Base-by-base conservation (phyloP, 2,797 vertebrate species). In the Sphaeramia orbicularis region DNA sequence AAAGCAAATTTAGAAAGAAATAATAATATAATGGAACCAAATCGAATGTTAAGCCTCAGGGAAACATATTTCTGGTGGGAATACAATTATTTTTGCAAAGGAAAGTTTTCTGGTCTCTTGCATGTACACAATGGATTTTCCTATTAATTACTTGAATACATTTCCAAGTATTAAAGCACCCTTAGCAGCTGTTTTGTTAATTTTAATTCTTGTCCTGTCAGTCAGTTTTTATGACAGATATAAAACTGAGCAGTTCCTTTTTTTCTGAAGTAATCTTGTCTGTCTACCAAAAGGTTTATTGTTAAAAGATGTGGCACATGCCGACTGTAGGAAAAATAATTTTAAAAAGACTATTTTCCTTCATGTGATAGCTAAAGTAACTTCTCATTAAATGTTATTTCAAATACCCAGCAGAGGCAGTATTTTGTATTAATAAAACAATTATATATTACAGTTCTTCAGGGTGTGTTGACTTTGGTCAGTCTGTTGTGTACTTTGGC, bases 381-480 rank as follows among this genome's bases (percentile, higher is more conserved):
- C 57, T 56, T 60, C 57, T 65, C 27, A 71, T 76, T 38, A 50
- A 27, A 50, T 48, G 8, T 50, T 67, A 59, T 67, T 74, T 53
- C 10, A 61, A 50, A 70, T 8, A 40, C 15, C 27, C 36, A 57
- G 53, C 54, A 60, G 55, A 72, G 21, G 10, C 9, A 0, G 10
- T 70, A 18, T 78, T 68, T 73, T 43, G 52, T 58, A 47, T 72
- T 68, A 66, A 68, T 80, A 70, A 59, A 71, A 56, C 4, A 1
- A 64, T 71, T 56, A 70, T 49, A 67, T 57, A 73, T 73, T 77
- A 52, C 8, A 59, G 16, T 45, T 59, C 58, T 59, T 42, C 24
- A 61, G n/a, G 13, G 36, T 59, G 30, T 77, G 59, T 83, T 90
- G 71, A 71, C 49, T 67, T 77, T 79, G 77, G 79, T 81, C 57